Conservation (phyloP, 1,140 invertebrate species). For the Nasonia longicornis region DNA sequence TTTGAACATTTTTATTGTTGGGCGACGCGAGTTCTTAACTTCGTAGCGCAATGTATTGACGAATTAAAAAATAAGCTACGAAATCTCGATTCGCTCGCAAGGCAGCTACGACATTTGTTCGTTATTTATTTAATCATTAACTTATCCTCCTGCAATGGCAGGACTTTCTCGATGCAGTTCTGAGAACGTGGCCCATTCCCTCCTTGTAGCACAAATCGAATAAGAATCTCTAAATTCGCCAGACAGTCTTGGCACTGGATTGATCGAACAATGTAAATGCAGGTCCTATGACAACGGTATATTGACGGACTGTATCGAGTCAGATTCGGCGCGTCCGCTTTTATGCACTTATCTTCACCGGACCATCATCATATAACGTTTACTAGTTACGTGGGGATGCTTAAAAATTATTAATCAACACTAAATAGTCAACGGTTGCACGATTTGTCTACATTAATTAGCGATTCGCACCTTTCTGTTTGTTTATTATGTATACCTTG, state of each 20-base stretch:
- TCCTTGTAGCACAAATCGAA: conserved; percentile 30
- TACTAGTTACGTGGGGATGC: conserved; percentile 11
- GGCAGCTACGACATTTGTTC: conserved; percentile 45
- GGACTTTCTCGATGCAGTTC: background rate
- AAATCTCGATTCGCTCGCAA: conserved; percentile 38
- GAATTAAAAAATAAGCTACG: conserved; percentile 34
- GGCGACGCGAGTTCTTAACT: conserved; percentile 18
- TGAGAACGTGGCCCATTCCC: conserved; percentile 24
- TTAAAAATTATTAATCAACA: conserved; percentile 34
- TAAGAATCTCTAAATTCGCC: conserved; percentile 30
- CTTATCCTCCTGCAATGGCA: background rate
- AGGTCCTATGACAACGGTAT: conserved; percentile 25
- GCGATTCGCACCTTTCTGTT: conserved; percentile 41
- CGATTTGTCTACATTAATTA: conserved; percentile 43
- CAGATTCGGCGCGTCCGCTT: background rate
- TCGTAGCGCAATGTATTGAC: conserved; percentile 29
- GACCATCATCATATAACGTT: conserved; percentile 27
- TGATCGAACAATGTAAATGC: conserved; percentile 38
- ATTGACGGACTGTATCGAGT: background rate
- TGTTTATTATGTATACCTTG: conserved; percentile 22
- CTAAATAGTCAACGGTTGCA: conserved; percentile 24
- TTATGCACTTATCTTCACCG: conserved; percentile 13
- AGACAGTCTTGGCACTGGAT: conserved; percentile 37
- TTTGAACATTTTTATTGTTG: conserved; percentile 8
- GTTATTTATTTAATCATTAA: conserved; percentile 8